Evolutionary conservation across 2,113 vertebrate genomes (phyloP), one percentile per base, ranked within the genome.

Genomic region (Protobothrops mucrosquamatus): DNA sequence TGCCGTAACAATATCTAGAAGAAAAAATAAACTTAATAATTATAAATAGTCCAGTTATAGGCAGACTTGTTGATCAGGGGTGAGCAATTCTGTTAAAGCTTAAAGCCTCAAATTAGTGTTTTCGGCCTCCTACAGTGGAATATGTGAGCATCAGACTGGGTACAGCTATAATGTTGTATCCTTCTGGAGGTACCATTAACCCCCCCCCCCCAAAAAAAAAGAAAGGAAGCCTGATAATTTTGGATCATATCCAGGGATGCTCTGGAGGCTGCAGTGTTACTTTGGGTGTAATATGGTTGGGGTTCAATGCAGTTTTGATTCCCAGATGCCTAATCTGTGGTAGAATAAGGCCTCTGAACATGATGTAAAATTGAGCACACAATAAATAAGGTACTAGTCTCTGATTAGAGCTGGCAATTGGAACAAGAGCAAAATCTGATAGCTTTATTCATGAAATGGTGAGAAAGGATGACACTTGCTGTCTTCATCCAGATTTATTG

Each of bases 11-110:
- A 59, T 89, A 56, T 57, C 22, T 1, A 59, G n/a, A 24, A 59
- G 54, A 43, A 39, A 54, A n/a, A 93, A 7, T 11, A 39, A 69
- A 95, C 94, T 94, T 89, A 91, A 43, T n/a, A 90, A 34, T 59
- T 43, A 89, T 89, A 52, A 22, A n/a, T 81, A 81, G 6, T 81
- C n/a, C 69, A 39, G 69, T 81, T 81, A 81, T 39, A 39, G 34
- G 34, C 69, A 81, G 69, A 81, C 69, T 22, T 81, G 6, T 39
- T 81, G 69, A 39, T 6, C 18, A 81, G 69, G 6, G 22, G 18
- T 20, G 34, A 39, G n/a, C n/a, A 81, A 81, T 81, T 81, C 1
- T 81, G n/a, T 39, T 81, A 81, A 81, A 81, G 69, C 15, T 81
- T 81, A 39, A 39, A 81, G 34, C 18, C 15, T 81, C n/a, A 81